phyloP scores from a whole-genome alignment of 2,888 invertebrate species.

The Argyra leucocephala region DNA sequence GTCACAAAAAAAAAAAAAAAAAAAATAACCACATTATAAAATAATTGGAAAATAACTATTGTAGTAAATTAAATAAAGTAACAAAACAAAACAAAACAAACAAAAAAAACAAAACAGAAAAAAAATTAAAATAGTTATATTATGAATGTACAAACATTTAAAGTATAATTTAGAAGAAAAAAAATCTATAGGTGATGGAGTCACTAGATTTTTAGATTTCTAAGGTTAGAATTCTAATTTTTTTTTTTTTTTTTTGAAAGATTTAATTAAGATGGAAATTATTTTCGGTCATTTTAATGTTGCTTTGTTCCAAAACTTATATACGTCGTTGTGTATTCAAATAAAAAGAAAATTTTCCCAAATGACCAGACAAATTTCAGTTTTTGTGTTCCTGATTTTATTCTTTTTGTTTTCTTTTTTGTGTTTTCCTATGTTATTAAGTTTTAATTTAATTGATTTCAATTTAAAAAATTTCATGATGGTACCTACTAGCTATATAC shows the following conservation, averaged over 20 bases:
- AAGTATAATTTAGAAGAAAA: not conserved
- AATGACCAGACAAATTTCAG: not conserved
- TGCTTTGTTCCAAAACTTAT: not conserved
- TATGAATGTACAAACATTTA: slow-evolving; percentile 2
- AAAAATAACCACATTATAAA: not conserved
- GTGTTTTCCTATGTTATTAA: too few relatives aligned
- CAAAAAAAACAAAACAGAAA: not conserved
- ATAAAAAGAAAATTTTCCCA: not conserved
- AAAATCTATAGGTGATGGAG: not conserved
- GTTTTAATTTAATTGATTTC: too few relatives aligned
- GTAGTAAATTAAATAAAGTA: not conserved
- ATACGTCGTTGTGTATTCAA: not conserved
- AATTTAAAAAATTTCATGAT: too few relatives aligned
- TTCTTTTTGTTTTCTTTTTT: not conserved
- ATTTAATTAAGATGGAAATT: not conserved
- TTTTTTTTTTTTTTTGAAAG: too few relatives aligned
- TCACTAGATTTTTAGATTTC: not conserved
- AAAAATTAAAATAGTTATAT: not conserved
- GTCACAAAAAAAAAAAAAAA: not conserved
- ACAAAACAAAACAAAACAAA: not conserved
- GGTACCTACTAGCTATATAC: too few relatives aligned
- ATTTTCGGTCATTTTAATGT: not conserved
- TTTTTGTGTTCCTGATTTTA: not conserved
- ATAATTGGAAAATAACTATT: slow-evolving; percentile 5
- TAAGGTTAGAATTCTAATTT: not conserved